Conservation (phyloP, 2,113 vertebrate species). For the Blennius ocellaris region DNA sequence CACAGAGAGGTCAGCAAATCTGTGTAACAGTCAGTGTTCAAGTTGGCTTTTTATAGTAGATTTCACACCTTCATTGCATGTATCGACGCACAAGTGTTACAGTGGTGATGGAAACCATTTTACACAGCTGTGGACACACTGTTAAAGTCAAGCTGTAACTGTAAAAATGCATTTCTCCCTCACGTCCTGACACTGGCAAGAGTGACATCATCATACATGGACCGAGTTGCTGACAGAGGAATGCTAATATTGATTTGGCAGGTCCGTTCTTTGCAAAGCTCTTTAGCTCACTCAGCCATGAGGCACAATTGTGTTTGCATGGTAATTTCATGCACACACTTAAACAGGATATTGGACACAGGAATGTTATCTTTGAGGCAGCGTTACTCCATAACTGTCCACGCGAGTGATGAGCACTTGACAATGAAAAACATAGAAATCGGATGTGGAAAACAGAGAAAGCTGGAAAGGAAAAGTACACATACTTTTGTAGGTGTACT, state of each 20-base stretch:
- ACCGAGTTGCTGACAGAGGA: constrained; percentile 66
- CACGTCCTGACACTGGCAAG: constrained; percentile 37
- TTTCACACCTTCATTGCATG: constrained; percentile 2
- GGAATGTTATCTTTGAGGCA: constrained; percentile 76
- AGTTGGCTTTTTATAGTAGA: neutral
- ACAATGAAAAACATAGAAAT: constrained; percentile 65
- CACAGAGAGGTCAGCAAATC: constrained; percentile 37
- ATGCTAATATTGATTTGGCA: constrained; percentile 77
- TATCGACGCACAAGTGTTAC: too few species aligned
- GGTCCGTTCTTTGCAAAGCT: constrained; percentile 64
- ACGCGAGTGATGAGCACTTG: constrained; percentile 59
- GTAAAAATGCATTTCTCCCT: constrained; percentile 24
- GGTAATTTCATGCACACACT: constrained; percentile 77
- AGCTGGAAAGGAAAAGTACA: too few species aligned
- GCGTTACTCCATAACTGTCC: constrained; percentile 59
- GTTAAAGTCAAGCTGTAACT: neutral
- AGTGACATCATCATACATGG: constrained; percentile 73
- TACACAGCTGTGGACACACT: constrained; percentile 1
- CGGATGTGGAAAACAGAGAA: constrained; percentile 66
- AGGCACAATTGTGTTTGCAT: constrained; percentile 72
- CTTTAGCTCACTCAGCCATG: constrained; percentile 71
- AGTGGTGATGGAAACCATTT: neutral
- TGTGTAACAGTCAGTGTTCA: constrained; percentile 10
- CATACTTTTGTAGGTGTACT: constrained; percentile 34
- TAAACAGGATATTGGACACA: constrained; percentile 74